Base-by-base conservation (phyloP, 2,113 vertebrate species). In the Chlorodrepanis virens region DNA sequence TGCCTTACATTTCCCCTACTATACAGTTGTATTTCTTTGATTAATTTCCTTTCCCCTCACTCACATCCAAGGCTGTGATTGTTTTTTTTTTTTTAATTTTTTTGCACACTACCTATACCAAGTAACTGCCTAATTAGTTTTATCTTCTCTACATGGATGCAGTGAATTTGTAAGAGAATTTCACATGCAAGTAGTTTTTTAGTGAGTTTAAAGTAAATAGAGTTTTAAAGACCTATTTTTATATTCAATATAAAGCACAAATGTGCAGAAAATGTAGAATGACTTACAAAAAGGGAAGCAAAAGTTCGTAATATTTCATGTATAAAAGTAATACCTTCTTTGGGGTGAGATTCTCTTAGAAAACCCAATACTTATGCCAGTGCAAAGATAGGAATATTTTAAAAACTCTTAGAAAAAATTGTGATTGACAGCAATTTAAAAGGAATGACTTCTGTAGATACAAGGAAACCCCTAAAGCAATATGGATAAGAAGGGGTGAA, bases 131-230 rank as follows among this genome's bases (percentile, higher is more conserved):
- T 98, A 87, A 97, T 98, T 97, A 93, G 85, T 98, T 98, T 96
- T 97, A 95, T 97, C 97, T 97, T 94, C 97, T 98, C 94, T 97
- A 97, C 91, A 98, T 98, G 98, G 98, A 97, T 98, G 98, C 98
- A 98, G 98, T 98, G 98, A 97, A 97, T 98, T 98, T 98, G 97
- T 98, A 98, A 98, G 98, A 98, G 98, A 98, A 98, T 98, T 98
- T 98, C 98, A 98, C 98, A 98, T 98, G 96, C 98, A 97, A 98
- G 98, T 98, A 98, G 98, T 98, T 98, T 98, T 98, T 98, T 98
- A 98, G 98, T 97, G 97, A 98, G 98, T 98, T 97, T 98, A 98
- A 97, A 97, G 78, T 97, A 97, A 97, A 97, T 97, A 98, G 98
- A 98, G 97, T 98, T 98, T 98, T 98, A 97, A 98, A 98, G 97